Evolutionary conservation across 2,888 invertebrate species (phyloP).

Genomic region (Mesorhabditis spiculigera): DNA sequence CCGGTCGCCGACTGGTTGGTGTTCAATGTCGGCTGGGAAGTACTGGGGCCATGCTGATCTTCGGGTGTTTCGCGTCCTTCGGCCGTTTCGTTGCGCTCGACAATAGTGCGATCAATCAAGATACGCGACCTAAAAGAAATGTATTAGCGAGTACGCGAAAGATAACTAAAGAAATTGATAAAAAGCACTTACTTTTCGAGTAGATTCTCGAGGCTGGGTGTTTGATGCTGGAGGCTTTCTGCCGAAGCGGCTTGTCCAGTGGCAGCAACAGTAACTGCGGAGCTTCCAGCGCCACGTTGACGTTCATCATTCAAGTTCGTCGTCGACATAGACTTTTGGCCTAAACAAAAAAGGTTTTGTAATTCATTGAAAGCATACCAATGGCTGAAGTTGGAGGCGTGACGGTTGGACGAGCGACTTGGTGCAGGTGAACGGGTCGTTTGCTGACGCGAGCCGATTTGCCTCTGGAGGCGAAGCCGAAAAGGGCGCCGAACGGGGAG

Average conservation of each 20-base stretch:
- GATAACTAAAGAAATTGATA: background rate
- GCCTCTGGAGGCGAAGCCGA: no score
- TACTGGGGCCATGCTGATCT: background rate
- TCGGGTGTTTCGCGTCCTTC: background rate
- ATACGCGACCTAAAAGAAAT: background rate
- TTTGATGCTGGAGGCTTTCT: constrained; percentile 61
- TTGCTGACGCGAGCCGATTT: background rate
- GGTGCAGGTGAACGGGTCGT: background rate
- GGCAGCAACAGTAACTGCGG: constrained; percentile 57
- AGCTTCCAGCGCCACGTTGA: constrained; percentile 20
- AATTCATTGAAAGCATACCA: no score
- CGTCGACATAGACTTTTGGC: constrained; percentile 58
- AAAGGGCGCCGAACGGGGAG: no score
- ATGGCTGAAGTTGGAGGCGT: no score
- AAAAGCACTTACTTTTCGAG: constrained; percentile 33
- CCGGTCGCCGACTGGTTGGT: background rate
- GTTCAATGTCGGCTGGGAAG: background rate
- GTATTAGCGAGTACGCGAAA: background rate
- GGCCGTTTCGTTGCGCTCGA: background rate
- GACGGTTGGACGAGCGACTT: background rate
- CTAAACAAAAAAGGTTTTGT: constrained; percentile 10
- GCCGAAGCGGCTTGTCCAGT: constrained; percentile 64
- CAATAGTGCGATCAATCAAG: background rate
- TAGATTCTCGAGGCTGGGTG: constrained; percentile 56
- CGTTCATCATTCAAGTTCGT: constrained; percentile 55